Evolutionary conservation across 2,797 vertebrate genomes (phyloP).

Genomic region (Hippopotamyrus pictus): DNA sequence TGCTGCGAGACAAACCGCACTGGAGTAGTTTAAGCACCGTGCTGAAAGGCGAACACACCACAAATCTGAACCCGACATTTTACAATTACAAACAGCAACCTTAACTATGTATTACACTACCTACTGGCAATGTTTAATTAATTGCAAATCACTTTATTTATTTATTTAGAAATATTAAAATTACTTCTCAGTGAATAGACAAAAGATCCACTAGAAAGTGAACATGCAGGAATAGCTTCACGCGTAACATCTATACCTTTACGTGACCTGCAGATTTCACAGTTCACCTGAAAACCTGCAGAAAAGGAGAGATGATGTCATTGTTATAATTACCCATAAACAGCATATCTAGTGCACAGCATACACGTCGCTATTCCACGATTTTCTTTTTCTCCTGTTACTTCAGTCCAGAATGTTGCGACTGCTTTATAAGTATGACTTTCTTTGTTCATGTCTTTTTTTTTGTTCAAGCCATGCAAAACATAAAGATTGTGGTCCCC

Average conservation of each 20-base stretch:
- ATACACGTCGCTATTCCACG: not conserved
- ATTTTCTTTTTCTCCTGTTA: not conserved
- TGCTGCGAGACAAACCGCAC: not conserved
- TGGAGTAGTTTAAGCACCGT: not conserved
- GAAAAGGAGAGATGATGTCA: not conserved
- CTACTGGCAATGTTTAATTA: not conserved
- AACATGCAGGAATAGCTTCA: not conserved
- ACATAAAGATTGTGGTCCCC: not conserved
- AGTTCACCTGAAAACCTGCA: not conserved
- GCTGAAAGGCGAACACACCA: not conserved
- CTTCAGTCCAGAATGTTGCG: not conserved
- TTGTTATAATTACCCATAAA: not conserved
- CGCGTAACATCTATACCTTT: not conserved
- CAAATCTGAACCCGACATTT: not conserved
- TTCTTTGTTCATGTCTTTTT: not conserved
- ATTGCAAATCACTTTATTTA: not conserved
- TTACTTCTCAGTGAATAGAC: not conserved
- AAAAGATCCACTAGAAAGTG: not conserved
- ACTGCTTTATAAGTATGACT: not conserved
- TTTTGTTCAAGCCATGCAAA: not conserved
- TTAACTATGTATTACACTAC: slow-evolving; percentile 8
- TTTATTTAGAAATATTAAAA: not conserved
- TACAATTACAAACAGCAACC: not conserved
- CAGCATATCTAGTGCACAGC: not conserved
- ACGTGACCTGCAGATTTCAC: not conserved